Evolutionary conservation across 2,888 invertebrate species (phyloP), one percentile per base, ranked within the genome.

Genomic region (Synanthedon andrenaeformis): DNA sequence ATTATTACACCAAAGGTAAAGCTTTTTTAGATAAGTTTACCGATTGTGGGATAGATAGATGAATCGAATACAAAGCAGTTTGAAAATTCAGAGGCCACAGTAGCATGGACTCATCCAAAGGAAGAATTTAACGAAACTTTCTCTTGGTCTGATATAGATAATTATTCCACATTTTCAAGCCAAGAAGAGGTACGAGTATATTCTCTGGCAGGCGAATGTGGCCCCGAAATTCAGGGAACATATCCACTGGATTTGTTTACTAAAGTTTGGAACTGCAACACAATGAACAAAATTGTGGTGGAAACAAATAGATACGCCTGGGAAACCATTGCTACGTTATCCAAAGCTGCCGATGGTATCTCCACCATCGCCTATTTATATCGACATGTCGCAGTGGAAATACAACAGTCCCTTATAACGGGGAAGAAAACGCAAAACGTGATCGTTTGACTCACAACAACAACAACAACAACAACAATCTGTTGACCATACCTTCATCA

Each of bases 371-470:
- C 41, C 11, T 11, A 11, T 11, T 12, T 41, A 11, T 12, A 41
- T 41, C 1, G 12, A n/a, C n/a, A n/a, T n/a, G n/a, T n/a, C n/a
- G n/a, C n/a, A n/a, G n/a, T n/a, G n/a, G n/a, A n/a, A n/a, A n/a
- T n/a, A n/a, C n/a, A 51, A 59, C 60, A 48, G 60, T 58, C 4
- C 51, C 52, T 58, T 4, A 61, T 59, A 49, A 48, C 59, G 10
- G 58, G 59, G 5, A 4, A 58, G 8, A 63, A 59, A 41, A 58
- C 59, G 58, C 60, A 61, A 12, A 14, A 61, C 1, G 59, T 62
- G 52, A 52, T 64, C 5, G 62, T 64, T 51, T 54, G 53, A 45
- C 45, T 58, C 3, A n/a, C n/a, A n/a, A n/a, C n/a, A n/a, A 41
- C 63, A 41, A 48, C 61, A 41, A 59, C 62, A n/a, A n/a, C n/a